These are phyloP conservation scores for Mythimna ferrago DNA, from an alignment of 2,888 invertebrate genomes.

Conservation along the genomic window DNA sequence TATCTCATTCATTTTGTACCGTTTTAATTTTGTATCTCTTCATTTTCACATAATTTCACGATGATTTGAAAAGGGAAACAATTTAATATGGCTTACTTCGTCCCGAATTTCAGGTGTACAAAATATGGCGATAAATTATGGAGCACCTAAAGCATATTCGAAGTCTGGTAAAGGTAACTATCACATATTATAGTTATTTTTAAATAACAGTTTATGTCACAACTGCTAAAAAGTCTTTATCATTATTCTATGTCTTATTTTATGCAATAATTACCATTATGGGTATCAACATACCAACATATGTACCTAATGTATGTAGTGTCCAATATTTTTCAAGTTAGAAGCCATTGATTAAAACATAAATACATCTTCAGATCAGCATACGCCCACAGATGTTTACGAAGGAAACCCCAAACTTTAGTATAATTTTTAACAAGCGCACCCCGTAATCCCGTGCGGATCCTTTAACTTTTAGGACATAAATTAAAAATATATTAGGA, in stretches of 20 bases:
- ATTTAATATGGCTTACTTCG: background rate
- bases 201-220: too few relatives aligned
- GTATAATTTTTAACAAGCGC: slow-evolving; percentile 77
- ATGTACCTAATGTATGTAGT: background rate
- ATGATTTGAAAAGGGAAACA: background rate
- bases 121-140: slow-evolving; percentile 12
- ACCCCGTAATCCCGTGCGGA: slow-evolving; percentile 64
- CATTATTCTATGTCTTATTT: too few relatives aligned
- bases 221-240: too few relatives aligned
- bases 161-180: slow-evolving; percentile 43
- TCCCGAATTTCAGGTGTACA: slow-evolving; percentile 16
- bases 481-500: slow-evolving; percentile 88
- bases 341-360: slow-evolving; percentile 20
- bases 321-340: background rate
- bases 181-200: background rate
- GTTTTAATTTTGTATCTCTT: background rate
- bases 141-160: slow-evolving; percentile 10
- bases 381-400: slow-evolving; percentile 58
- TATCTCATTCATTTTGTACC: too few relatives aligned
- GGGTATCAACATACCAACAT: background rate
- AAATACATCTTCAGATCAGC: slow-evolving; percentile 25
- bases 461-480: slow-evolving; percentile 83
- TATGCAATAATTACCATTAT: background rate
- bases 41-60: background rate
- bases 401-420: slow-evolving; percentile 72